Percentiles rank a stretch among this genome's conserved stretches.
phyloP scores from a whole-genome alignment of 2,113 vertebrate species.

The Anhinga anhinga region DNA sequence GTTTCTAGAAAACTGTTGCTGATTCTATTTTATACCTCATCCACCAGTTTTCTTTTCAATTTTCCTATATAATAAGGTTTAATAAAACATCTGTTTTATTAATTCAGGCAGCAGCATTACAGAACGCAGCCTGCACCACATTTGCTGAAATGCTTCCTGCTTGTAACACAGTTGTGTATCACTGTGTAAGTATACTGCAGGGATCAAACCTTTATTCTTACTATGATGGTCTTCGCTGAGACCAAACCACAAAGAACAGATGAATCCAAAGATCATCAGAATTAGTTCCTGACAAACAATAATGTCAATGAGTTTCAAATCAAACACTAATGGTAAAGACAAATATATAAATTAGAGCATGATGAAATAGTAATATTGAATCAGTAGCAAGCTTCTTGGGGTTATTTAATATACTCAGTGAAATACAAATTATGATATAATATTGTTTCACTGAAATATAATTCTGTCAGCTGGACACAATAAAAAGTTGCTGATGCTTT shows the following conservation, averaged over 20 bases:
- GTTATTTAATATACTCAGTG: not conserved
- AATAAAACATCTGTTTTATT: not conserved
- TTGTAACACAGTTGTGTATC: not conserved
- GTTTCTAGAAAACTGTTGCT: not conserved
- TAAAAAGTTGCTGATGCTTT: not conserved
- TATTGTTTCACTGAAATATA: not conserved
- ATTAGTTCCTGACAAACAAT: not conserved
- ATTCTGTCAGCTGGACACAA: not conserved
- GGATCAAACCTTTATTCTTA: not conserved
- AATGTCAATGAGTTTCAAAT: not conserved
- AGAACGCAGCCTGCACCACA: not conserved
- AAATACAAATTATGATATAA: not conserved
- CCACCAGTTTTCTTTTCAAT: not conserved
- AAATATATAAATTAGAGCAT: not conserved
- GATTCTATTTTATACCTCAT: not conserved
- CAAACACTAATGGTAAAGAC: not conserved
- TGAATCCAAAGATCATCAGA: not conserved
- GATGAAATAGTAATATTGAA: not conserved
- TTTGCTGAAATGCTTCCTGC: not conserved
- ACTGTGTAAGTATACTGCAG: not conserved
- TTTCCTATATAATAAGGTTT: not conserved
- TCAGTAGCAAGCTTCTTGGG: not conserved
- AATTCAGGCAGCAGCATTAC: not conserved
- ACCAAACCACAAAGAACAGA: not conserved
- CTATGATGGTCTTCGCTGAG: not conserved